These are phyloP conservation scores for Xestoiulus laeticollis DNA, from an alignment of 2,888 invertebrate species.

Conservation along the genomic window DNA sequence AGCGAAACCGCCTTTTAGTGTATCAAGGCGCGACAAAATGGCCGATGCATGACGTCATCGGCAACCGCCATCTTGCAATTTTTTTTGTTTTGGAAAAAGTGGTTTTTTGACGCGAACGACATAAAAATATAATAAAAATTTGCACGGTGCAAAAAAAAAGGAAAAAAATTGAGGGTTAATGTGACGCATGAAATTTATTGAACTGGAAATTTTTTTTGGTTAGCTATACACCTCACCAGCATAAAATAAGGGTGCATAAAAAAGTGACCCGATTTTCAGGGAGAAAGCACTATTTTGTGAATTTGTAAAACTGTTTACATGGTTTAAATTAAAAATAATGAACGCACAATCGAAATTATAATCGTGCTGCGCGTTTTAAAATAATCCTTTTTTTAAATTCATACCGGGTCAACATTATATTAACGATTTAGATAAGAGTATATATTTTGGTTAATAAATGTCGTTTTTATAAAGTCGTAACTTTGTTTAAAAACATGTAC, in stretches of 20 bases:
- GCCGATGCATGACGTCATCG: not conserved
- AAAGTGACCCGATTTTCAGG: not conserved
- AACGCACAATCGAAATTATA: too few species aligned
- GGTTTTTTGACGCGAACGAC: not conserved
- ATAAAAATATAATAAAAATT: not conserved
- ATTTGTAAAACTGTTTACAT: not conserved
- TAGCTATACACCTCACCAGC: not conserved
- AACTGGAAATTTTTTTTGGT: not conserved
- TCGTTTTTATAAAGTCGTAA: too few species aligned
- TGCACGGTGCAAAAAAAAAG: not conserved
- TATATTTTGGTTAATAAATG: too few species aligned
- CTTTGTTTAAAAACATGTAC: too few species aligned
- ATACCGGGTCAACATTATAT: too few species aligned
- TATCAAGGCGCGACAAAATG: slow-evolving; percentile 13
- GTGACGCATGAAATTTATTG: not conserved
- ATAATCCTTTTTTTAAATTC: too few species aligned
- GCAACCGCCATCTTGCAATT: not conserved
- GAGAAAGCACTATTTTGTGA: not conserved
- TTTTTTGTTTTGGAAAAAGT: not conserved
- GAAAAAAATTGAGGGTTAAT: not conserved
- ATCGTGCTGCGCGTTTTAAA: too few species aligned
- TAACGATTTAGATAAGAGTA: too few species aligned
- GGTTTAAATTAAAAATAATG: not conserved
- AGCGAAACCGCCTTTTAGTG: not conserved
- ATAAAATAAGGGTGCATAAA: too few species aligned